Evolutionary conservation across 2,797 vertebrate genomes (phyloP).

Genomic region (Anabacerthia variegaticeps): DNA sequence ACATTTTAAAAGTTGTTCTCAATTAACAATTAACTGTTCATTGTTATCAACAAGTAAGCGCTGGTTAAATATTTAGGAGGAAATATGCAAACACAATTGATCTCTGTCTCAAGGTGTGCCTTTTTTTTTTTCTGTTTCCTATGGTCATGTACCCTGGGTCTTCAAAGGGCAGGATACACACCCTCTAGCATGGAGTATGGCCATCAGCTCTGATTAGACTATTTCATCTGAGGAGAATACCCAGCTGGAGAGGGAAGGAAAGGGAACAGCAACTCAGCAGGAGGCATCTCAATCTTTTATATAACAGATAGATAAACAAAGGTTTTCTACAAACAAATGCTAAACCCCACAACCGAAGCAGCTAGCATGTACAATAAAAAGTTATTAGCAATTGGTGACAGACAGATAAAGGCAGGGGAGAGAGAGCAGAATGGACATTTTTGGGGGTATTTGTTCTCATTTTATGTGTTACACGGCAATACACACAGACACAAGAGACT

Average conservation of each 20-base stretch:
- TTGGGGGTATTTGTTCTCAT: neutral
- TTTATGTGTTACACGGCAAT: neutral
- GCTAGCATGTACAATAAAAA: neutral
- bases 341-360: neutral
- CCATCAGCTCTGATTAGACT: neutral
- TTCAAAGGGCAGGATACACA: neutral
- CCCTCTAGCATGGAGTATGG: neutral
- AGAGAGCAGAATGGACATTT: neutral
- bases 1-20: neutral
- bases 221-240: neutral
- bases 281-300: neutral
- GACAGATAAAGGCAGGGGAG: neutral
- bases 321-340: neutral
- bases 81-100: neutral
- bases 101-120: neutral
- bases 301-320: neutral
- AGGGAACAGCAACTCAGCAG: neutral
- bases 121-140: neutral
- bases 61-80: neutral
- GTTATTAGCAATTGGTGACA: neutral
- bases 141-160: accelerated
- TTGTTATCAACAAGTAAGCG: neutral
- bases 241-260: neutral
- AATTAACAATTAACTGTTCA: neutral
- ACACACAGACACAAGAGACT: neutral